Evolutionary conservation across 30 jellyfish, hydroid and myxozoan genomes (phyloP).

Genomic region (Aurelia coerulea): DNA sequence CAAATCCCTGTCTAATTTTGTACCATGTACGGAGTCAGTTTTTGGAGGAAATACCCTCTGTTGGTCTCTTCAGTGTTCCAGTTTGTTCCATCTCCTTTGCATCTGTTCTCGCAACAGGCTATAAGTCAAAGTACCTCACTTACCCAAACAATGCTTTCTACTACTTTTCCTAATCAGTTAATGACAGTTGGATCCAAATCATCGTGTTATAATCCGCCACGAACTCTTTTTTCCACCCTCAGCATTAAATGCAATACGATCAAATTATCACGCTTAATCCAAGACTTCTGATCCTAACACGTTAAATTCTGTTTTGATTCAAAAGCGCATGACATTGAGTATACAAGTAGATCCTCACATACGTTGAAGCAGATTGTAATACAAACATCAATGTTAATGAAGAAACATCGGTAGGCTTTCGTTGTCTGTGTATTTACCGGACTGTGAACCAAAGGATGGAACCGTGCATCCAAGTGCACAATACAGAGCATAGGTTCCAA

Average conservation of each 20-base stretch:
- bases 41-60: too few relatives aligned
- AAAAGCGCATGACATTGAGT: slow-evolving; percentile 15
- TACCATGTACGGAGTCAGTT: too few relatives aligned
- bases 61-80: too few relatives aligned
- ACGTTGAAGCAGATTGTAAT: slow-evolving; percentile 8
- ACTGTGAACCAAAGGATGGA: background rate
- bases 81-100: too few relatives aligned
- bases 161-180: background rate
- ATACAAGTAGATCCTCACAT: slow-evolving; percentile 41
- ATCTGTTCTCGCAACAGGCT: too few relatives aligned
- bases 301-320: slow-evolving; percentile 19
- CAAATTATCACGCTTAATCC: slow-evolving; percentile 25
- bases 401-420: slow-evolving; percentile 1
- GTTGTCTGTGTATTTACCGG: background rate
- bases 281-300: slow-evolving; percentile 4
- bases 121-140: background rate
- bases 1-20: too few relatives aligned
- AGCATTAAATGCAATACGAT: slow-evolving; percentile 15
- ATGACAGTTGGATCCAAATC: background rate
- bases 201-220: slow-evolving; percentile 16
- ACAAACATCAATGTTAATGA: slow-evolving; percentile 1
- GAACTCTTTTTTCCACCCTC: slow-evolving; percentile 7
- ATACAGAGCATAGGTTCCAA: too few relatives aligned
- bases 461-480: too few relatives aligned
- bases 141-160: slow-evolving; percentile 8